These are phyloP conservation scores for human (Homo sapiens) DNA, from an alignment of 2,113 vertebrate genomes.

Conservation along the genomic window GRCh38 chr1:53105001-53105500, in stretches of 20 bases:
- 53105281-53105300: neutral
- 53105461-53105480: neutral
- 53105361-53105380: neutral
- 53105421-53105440: neutral
- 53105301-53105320: neutral
- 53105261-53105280: neutral
- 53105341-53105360: neutral
- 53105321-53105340: neutral
- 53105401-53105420: neutral
- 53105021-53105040: neutral
- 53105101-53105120: neutral
- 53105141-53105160: neutral
- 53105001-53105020: neutral
- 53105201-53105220: neutral
- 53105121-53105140: neutral
- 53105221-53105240: slow-evolving; percentile 28
- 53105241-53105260: neutral
- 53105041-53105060: neutral
- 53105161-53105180: neutral
- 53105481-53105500: neutral
- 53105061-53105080: neutral
- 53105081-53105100: neutral
- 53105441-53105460: neutral
- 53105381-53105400: neutral
- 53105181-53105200: neutral